Base-by-base conservation (phyloP, 2,797 vertebrate genomes). In the Sebastes steindachneri region DNA sequence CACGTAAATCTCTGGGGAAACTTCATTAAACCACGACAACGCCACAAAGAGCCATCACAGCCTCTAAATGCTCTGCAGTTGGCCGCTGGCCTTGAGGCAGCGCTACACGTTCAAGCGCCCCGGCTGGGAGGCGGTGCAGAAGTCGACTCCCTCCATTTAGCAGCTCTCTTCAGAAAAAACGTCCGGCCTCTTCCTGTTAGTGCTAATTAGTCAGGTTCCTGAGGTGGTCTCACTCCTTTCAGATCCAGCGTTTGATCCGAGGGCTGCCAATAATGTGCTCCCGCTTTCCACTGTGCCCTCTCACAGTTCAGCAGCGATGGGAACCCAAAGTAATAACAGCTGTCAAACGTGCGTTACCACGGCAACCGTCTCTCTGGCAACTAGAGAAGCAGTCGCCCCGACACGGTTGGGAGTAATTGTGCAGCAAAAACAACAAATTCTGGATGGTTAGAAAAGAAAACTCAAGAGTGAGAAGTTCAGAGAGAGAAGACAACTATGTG, bases 331-430 rank as follows among this genome's bases (percentile, higher is more conserved):
- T 80, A 81, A 91, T 86, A 95, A 93, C 94, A 93, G 92, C 96
- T 97, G 95, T 96, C 93, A 93, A 88, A 89, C 86, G 89, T 3
- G 21, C 77, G 93, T 97, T 96, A 93, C 97, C 94, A 90, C 93
- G 92, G 96, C 93, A 97, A 97, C 96, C 89, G 73, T 84, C 79
- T 93, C 92, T 91, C 89, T 80, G 85, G 92, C 84, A 89, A 92
- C 87, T 73, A 65, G 57, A 69, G 82, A 74, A 68, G 82, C 82
- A 88, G 84, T 80, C 82, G 26, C 28, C 64, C 70, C 7, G 5
- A 85, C 75, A 53, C 9, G 19, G 65, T 41, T 62, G 41, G 26
- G 68, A 79, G 62, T 77, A 64, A 72, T 31, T 55, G 68, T 79
- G 72, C 73, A 66, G 71, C 33, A 64, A 76, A 74, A 12, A 62